phyloP scores from a whole-genome alignment of 2,888 invertebrate species.

The Drosophila villosipedis region DNA sequence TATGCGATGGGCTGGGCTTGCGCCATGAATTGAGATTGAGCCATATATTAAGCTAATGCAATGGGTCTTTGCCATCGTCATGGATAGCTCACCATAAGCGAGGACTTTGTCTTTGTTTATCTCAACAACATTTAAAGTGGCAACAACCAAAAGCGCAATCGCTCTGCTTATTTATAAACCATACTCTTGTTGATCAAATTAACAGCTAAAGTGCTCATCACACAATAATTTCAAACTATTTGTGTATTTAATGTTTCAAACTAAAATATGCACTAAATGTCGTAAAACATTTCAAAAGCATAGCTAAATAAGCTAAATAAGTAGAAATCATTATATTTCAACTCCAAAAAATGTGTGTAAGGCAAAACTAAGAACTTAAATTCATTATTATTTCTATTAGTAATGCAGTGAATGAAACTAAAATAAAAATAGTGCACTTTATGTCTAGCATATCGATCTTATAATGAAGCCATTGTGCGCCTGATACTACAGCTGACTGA shows the following conservation, averaged over 20 bases:
- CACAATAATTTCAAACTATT: not conserved
- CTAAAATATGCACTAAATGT: not conserved
- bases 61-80: slow-evolving; percentile 16
- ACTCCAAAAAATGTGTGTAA: not conserved
- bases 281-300: not conserved
- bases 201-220: not conserved
- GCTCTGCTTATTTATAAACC: not conserved
- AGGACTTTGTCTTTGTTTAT: not conserved
- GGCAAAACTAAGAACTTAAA: not conserved
- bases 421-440: not conserved
- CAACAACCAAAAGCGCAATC: not conserved
- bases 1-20: not conserved
- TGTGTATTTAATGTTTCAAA: no score
- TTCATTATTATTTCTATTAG: not conserved
- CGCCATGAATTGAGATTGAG: not conserved
- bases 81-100: not conserved
- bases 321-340: not conserved
- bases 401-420: not conserved
- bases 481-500: not conserved
- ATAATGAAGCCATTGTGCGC: not conserved
- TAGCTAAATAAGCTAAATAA: not conserved
- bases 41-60: slow-evolving; percentile 25
- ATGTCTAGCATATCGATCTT: no score
- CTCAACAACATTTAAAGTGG: not conserved
- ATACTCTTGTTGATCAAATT: not conserved